Evolutionary conservation across 2,113 vertebrate genomes (phyloP).

Genomic region (Tachysurus vachellii): DNA sequence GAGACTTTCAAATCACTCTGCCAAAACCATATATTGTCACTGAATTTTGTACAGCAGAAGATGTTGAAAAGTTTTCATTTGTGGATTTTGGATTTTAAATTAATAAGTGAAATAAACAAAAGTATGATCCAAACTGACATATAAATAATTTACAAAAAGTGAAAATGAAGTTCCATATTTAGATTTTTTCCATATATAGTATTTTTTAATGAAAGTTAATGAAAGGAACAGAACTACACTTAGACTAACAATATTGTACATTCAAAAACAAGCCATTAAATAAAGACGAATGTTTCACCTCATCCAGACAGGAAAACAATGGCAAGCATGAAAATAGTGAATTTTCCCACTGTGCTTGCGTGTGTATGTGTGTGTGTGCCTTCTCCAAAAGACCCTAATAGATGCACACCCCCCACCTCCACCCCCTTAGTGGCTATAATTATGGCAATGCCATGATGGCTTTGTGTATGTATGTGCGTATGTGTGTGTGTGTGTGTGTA

Average conservation of each 20-base stretch:
- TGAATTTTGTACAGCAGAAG: neutral
- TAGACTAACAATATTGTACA: neutral
- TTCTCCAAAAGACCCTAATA: constrained; percentile 50
- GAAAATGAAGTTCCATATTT: neutral
- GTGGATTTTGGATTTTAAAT: constrained; percentile 8
- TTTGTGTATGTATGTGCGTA: constrained; percentile 26
- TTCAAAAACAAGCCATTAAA: neutral
- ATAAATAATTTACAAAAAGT: neutral
- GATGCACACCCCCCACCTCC: constrained; percentile 32
- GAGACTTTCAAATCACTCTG: neutral
- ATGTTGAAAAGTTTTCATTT: neutral
- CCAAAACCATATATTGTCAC: neutral
- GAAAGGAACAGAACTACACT: neutral
- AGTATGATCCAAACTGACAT: neutral
- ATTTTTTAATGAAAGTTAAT: neutral
- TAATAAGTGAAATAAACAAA: neutral
- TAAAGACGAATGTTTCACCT: neutral
- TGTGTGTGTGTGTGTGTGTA: constrained; percentile 24
- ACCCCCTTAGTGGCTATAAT: constrained; percentile 55
- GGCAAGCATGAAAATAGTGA: constrained; percentile 30
- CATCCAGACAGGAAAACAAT: neutral
- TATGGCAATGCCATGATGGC: constrained; percentile 50
- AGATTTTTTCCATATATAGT: neutral
- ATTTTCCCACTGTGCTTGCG: neutral
- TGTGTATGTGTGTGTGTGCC: neutral